A percentile compares a stretch with the other conserved stretches of the same genome.
phyloP scores from a whole-genome alignment of 2,888 invertebrate genomes.

The Cantharis flavilabris region DNA sequence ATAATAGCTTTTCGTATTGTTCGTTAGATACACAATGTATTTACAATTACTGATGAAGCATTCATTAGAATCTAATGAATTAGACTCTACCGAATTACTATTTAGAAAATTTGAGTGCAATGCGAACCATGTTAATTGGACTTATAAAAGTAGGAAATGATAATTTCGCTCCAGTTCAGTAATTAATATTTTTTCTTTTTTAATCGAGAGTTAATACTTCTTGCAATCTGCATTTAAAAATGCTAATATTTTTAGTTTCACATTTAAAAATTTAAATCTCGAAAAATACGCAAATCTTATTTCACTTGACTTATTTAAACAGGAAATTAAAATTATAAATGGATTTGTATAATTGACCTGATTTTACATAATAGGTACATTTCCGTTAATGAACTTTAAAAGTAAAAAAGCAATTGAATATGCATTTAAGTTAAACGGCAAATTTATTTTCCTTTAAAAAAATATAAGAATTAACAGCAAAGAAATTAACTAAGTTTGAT shows the following conservation, averaged over 20 bases:
- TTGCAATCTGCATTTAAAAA: neutral
- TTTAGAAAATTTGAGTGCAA: neutral
- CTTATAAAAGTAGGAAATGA: neutral
- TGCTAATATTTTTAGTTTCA: neutral
- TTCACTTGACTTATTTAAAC: neutral
- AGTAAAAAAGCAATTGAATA: neutral
- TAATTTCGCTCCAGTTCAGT: neutral
- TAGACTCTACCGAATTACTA: neutral
- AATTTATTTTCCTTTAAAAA: neutral
- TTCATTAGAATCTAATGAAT: neutral
- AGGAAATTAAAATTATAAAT: neutral
- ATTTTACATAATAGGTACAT: neutral
- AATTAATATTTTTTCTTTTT: neutral
- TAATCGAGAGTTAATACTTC: neutral
- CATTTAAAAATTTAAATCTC: neutral
- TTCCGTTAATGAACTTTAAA: neutral
- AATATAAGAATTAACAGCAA: neutral
- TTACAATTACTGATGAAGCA: neutral
- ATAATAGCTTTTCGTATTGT: neutral
- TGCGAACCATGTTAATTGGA: neutral
- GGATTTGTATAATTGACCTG: neutral
- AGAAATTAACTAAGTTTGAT: neutral
- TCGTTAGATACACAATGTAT: neutral
- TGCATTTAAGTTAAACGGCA: neutral
- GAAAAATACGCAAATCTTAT: neutral